Base-by-base conservation (phyloP, 1,140 invertebrate species). In the Chelonus insularis region DNA sequence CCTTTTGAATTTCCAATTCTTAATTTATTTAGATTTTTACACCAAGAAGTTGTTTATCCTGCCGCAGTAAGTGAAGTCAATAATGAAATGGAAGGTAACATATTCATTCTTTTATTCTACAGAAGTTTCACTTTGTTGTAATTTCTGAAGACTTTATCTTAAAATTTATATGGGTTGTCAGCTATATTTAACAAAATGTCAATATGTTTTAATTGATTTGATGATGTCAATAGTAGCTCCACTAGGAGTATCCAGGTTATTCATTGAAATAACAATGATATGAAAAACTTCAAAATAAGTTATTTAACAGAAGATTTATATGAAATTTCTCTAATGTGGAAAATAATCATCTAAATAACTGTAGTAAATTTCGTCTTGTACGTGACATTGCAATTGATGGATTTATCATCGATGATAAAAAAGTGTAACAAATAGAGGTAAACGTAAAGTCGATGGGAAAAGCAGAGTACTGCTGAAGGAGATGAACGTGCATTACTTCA, bases 311-410 rank as follows among this genome's bases (percentile, higher is more conserved):
- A 70, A 86, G 97, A 59, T 99, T 99, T 83, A 89, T 99, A 34
- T 99, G 98, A 98, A 99, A 99, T 81, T 99, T 97, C 78, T 99
- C 99, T 84, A 96, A 98, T 1, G 78, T 99, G 64, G 98, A 99
- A 83, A 99, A 99, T 83, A 98, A 99, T 74, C 98, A 99, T 86
- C 83, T 99, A 4, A 99, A 99, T 82, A 99, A 99, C 83, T 99
- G 97, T 83, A 97, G 97, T 81, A 96, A 99, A 84, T 99, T 99
- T 84, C 85, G 97, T 74, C 97, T 97, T 3, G 97, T 99, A 0
- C 82, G 98, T 16, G 97, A 99, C 78, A 99, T 99, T 62, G 97
- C 95, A 0, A 95, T 99, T 18, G 96, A 95, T 7, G 80, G 97
- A 11, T 86, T 92, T 7, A 96, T 97, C 93, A 98, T 98, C 96